A percentile compares a stretch with the other conserved stretches of the same genome.
phyloP scores from a whole-genome alignment of 30 jellyfish, hydroid and myxozoan genomes.

The Catostylus mosaicus region DNA sequence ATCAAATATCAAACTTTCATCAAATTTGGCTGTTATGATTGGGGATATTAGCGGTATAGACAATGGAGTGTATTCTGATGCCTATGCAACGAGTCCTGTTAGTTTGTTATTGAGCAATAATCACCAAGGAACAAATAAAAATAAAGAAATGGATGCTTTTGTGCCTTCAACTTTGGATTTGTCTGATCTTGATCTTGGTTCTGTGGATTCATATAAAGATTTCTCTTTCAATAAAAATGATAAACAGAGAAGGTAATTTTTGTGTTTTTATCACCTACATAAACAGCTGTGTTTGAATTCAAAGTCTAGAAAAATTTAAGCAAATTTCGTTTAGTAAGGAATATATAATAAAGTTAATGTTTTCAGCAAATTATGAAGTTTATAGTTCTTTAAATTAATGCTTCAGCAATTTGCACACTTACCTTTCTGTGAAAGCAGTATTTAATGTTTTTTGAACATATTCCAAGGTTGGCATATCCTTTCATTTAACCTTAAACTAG shows the following conservation, averaged over 20 bases:
- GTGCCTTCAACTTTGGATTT: constrained; percentile 59
- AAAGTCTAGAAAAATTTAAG: too few relatives aligned
- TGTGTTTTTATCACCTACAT: too few relatives aligned
- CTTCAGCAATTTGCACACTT: too few relatives aligned
- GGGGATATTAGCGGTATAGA: constrained; percentile 58
- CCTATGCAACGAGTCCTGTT: background rate
- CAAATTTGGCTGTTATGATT: constrained; percentile 60
- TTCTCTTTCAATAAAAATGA: background rate
- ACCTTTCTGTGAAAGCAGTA: too few relatives aligned
- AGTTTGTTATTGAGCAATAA: background rate
- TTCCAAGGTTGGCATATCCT: too few relatives aligned
- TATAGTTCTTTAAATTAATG: too few relatives aligned
- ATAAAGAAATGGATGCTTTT: background rate
- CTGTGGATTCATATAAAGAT: constrained; percentile 35
- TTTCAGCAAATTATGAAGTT: too few relatives aligned
- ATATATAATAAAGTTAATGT: too few relatives aligned
- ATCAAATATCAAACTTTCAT: constrained; percentile 21
- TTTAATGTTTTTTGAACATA: too few relatives aligned
- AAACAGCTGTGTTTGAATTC: too few relatives aligned
- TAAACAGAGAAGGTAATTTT: constrained; percentile 9
- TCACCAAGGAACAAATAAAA: background rate
- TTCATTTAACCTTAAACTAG: too few relatives aligned
- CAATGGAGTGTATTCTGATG: constrained; percentile 13
- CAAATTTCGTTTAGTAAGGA: too few relatives aligned
- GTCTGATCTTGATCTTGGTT: constrained; percentile 45